phyloP scores from a whole-genome alignment of 2,888 invertebrate species.

The Tromatobia lineatoria region DNA sequence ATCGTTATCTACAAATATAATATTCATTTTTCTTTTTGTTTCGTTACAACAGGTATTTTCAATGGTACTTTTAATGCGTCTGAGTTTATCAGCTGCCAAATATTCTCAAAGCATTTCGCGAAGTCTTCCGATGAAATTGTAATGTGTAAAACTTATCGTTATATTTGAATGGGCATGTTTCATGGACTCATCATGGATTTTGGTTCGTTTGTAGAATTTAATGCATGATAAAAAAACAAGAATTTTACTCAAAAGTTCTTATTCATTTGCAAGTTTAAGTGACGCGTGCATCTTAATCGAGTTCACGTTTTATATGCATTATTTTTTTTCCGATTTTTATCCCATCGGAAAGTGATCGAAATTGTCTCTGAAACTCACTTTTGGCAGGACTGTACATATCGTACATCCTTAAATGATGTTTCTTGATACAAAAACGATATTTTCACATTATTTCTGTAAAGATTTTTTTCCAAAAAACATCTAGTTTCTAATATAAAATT shows the following conservation, averaged over 20 bases:
- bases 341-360: no score
- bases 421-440: no score
- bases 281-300: no score
- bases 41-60: constrained; percentile 59
- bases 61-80: constrained; percentile 33
- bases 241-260: not conserved
- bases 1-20: constrained; percentile 68
- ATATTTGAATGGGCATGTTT: not conserved
- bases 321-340: no score
- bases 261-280: not conserved
- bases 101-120: constrained; percentile 14
- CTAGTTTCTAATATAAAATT: no score
- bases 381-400: no score
- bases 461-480: no score
- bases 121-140: not conserved
- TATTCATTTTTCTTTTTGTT: constrained; percentile 56
- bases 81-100: constrained; percentile 36
- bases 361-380: no score
- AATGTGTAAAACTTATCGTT: not conserved
- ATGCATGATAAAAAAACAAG: not conserved
- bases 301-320: no score
- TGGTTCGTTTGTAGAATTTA: not conserved
- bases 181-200: not conserved
- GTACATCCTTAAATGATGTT: no score
- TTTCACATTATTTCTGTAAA: no score